Evolutionary conservation across 2,113 vertebrate species (phyloP).

Genomic region (Aphyosemion australe): DNA sequence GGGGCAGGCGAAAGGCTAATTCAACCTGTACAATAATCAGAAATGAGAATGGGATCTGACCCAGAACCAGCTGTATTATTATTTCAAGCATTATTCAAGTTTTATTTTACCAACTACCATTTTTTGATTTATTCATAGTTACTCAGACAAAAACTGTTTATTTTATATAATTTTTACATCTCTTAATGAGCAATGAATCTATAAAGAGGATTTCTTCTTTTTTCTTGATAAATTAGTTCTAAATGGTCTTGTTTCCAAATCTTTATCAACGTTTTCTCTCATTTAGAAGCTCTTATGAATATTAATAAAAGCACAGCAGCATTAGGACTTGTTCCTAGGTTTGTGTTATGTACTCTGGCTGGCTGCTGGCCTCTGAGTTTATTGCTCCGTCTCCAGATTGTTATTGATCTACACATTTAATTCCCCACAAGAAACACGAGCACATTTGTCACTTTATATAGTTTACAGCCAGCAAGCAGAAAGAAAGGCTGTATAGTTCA

Average conservation of each 20-base stretch:
- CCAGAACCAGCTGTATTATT: no score
- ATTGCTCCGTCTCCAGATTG: not conserved
- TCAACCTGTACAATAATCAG: no score
- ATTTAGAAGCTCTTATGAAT: not conserved
- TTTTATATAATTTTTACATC: no score
- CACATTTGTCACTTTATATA: not conserved
- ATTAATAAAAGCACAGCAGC: not conserved
- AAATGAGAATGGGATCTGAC: no score
- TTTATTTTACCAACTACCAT: no score
- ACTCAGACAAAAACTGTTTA: no score
- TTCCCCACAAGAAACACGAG: not conserved
- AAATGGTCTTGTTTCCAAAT: not conserved
- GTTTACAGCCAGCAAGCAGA: not conserved
- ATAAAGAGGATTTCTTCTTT: no score
- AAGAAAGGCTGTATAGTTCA: not conserved
- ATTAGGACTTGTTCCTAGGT: not conserved
- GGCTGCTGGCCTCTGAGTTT: slow-evolving; percentile 7
- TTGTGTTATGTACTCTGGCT: not conserved
- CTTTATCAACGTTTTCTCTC: not conserved
- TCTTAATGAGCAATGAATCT: no score
- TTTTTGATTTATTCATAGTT: no score
- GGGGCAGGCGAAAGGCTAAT: no score
- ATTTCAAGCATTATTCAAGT: no score
- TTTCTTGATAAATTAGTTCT: no score
- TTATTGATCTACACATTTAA: not conserved